A percentile compares a stretch with the other conserved stretches of the same genome.
Evolutionary conservation across 2,113 vertebrate genomes (phyloP).

Genomic region (Solea senegalensis): DNA sequence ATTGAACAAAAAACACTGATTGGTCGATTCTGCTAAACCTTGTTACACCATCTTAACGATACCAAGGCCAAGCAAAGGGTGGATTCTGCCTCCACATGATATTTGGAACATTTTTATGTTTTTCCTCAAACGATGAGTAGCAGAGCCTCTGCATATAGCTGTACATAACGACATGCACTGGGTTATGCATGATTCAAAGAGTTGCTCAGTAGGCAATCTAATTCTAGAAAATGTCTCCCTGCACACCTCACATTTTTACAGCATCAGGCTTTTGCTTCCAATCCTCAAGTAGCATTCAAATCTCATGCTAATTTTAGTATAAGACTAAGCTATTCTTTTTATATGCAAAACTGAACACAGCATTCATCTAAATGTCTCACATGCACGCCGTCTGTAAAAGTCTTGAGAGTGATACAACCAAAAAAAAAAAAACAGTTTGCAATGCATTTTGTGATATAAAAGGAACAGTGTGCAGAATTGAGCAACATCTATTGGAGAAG

Average conservation of each 20-base stretch:
- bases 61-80: not conserved
- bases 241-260: constrained; percentile 31
- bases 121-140: constrained; percentile 1
- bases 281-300: constrained; percentile 28
- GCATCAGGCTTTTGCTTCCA: constrained; percentile 14
- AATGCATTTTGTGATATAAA: not conserved
- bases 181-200: constrained; percentile 51
- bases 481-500: no score
- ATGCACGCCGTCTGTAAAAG: constrained; percentile 11
- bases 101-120: constrained; percentile 10
- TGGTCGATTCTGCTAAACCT: not conserved
- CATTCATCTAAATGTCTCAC: constrained; percentile 14
- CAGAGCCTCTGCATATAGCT: constrained; percentile 1
- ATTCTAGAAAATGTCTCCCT: constrained; percentile 31
- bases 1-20: not conserved
- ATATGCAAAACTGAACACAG: constrained; percentile 39
- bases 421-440: constrained; percentile 1
- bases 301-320: constrained; percentile 33
- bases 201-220: constrained; percentile 49
- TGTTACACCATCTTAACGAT: not conserved
- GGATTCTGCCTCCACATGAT: not conserved
- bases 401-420: not conserved
- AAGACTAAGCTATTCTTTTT: constrained; percentile 25
- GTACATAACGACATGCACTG: constrained; percentile 4
- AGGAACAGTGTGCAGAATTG: no score